Evolutionary conservation across 2,797 vertebrate genomes (phyloP), one percentile per base, ranked within the genome.

Genomic region (Threskiornis aethiopicus): DNA sequence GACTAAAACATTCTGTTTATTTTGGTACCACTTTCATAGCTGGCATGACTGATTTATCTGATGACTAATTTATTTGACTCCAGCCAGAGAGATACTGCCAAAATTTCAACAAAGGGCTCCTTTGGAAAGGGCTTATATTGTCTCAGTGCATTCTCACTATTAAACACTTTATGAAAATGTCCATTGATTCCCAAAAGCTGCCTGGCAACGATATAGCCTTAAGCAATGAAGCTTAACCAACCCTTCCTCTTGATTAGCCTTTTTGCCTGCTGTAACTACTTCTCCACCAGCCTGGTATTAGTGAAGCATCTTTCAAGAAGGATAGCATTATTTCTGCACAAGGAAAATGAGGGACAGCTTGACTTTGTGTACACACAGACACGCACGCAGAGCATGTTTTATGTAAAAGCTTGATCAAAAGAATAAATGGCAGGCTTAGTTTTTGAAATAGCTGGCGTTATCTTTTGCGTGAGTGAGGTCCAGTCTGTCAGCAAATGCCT

Each of bases 1-100:
- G 64, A 95, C 89, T 85, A 87, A 96, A 95, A 85, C 52, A 87
- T 61, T 93, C 75, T 92, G 87, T 91, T 94, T 93, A 93, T 96
- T 95, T 97, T 97, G 84, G 92, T 96, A 91, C 75, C 65, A 47
- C 25, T 96, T 20, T 83, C 84, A 75, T 83, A 92, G 91, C 33
- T 96, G 94, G 93, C 95, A 86, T 90, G 87, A 84, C 76, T 94
- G 91, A 93, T 95, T 97, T 96, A 94, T 95, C 84, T 90, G 90
- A 96, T 96, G 93, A 95, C 64, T 95, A 90, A 94, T 92, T 93
- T 94, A 80, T 90, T 93, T 84, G 44, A 94, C 71, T 96, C 37
- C 58, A 96, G 49, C 78, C 81, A 85, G 33, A 65, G 54, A 84
- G 24, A 83, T 2, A 51, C 46, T 97, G 94, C 96, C 93, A 97